Base-by-base conservation (phyloP, 1,140 invertebrate species). In the Venturia canescens region DNA sequence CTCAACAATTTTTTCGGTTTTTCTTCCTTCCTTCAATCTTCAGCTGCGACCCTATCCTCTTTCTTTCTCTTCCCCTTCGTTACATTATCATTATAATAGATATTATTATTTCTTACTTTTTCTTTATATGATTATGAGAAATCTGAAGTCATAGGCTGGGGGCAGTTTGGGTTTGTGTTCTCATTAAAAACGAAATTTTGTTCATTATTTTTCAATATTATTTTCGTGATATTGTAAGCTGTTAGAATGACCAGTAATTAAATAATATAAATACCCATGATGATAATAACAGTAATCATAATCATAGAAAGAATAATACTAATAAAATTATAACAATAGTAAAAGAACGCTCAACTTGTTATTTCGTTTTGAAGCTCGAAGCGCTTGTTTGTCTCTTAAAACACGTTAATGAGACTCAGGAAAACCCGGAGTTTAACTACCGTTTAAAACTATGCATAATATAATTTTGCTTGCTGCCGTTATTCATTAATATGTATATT, bases 41-140 rank as follows among this genome's bases (percentile, higher is more conserved):
- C 16, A 75, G 2, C 53, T 57, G 38, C 21, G 44, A 57, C 13
- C 7, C 1, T 44, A 44, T 44, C 16, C 50, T 57, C 15, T 48
- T 15, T 75, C 50, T 57, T 57, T n/a, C 48, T n/a, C n/a, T n/a
- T n/a, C n/a, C n/a, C n/a, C n/a, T n/a, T n/a, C n/a, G n/a, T n/a
- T n/a, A n/a, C n/a, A n/a, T n/a, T n/a, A n/a, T n/a, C n/a, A n/a
- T n/a, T n/a, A n/a, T n/a, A n/a, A 29, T 21, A 75, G 70, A n/a
- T 70, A 79, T 70, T 79, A 77, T 77, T 72, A 72, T 72, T 44
- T 21, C 27, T 75, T 26, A 26, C 29, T 48, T 53, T 75, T 53
- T 75, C 11, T 77, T 63, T 50, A 34, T 63, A 60, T 34, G 29
- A 34, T 77, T n/a, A 15, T 63, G n/a, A 63, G 34, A 63, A 34